These are phyloP conservation scores for Onthophagus taurus DNA, from an alignment of 1,140 invertebrate species.

Conservation along the genomic window DNA sequence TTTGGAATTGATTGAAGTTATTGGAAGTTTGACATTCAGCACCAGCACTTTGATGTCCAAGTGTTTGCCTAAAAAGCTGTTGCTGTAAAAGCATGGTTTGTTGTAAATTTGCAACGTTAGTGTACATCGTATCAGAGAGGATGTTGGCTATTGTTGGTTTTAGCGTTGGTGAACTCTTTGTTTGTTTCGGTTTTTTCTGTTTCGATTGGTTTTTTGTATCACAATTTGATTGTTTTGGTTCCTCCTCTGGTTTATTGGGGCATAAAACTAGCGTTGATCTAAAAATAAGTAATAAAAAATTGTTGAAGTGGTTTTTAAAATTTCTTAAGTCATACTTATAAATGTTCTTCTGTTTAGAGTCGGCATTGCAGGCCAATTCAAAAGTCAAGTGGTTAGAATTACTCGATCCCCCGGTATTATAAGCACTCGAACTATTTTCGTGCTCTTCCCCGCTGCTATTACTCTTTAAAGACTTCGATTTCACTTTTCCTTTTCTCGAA, in stretches of 20 bases:
- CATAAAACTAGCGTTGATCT: constrained; percentile 40
- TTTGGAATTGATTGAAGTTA: neutral
- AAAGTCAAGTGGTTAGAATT: constrained; percentile 59
- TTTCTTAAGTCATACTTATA: constrained; percentile 19
- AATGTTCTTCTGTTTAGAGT: constrained; percentile 39
- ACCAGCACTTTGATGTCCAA: constrained; percentile 32
- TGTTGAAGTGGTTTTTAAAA: neutral
- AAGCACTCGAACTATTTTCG: constrained; percentile 60
- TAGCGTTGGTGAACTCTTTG: constrained; percentile 27
- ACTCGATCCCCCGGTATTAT: constrained; percentile 68
- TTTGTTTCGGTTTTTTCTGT: constrained; percentile 26
- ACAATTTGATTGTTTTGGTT: constrained; percentile 21
- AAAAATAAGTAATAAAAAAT: constrained; percentile 1
- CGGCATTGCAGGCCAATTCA: constrained; percentile 44
- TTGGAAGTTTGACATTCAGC: too few relatives aligned
- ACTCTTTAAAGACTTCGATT: constrained; percentile 38
- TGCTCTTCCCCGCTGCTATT: constrained; percentile 49
- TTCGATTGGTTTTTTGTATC: constrained; percentile 23
- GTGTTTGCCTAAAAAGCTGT: constrained; percentile 54
- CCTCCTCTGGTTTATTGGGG: constrained; percentile 30
- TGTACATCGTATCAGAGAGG: constrained; percentile 56
- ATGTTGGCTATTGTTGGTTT: constrained; percentile 22
- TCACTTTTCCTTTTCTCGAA: constrained; percentile 21
- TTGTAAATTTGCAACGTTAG: constrained; percentile 60
- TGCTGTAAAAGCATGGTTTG: constrained; percentile 66